Conservation (phyloP, 2,888 invertebrate species). For the Epirrita christyi region DNA sequence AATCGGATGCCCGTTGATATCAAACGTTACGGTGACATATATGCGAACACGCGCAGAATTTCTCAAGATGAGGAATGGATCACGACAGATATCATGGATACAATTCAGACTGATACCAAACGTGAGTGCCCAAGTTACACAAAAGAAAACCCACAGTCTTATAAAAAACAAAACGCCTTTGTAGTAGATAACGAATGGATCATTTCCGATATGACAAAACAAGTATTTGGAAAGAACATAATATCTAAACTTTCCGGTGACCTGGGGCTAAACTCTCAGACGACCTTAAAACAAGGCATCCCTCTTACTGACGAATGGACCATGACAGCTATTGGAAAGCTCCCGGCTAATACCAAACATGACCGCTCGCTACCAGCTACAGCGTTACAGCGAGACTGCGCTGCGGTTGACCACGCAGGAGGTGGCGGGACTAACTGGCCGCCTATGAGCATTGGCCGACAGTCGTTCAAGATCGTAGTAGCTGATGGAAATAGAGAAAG, state of each 20-base stretch:
- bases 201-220: not conserved
- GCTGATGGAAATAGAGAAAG: not conserved
- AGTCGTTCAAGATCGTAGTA: not conserved
- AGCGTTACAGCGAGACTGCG: not conserved
- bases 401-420: not conserved
- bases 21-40: no score
- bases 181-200: constrained; percentile 6
- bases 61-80: constrained; percentile 7
- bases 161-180: not conserved
- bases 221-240: not conserved
- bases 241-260: not conserved
- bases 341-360: not conserved
- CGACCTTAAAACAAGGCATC: not conserved
- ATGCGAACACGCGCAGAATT: no score
- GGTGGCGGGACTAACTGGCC: not conserved
- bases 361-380: not conserved
- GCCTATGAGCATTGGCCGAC: not conserved
- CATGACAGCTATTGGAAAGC: not conserved
- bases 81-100: constrained; percentile 4
- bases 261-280: not conserved
- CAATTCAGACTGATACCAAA: not conserved
- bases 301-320: not conserved
- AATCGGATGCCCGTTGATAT: no score
- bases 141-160: not conserved
- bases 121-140: not conserved